Evolutionary conservation across 2,888 invertebrate genomes (phyloP).

Genomic region (Drepanosiphum platanoidis): DNA sequence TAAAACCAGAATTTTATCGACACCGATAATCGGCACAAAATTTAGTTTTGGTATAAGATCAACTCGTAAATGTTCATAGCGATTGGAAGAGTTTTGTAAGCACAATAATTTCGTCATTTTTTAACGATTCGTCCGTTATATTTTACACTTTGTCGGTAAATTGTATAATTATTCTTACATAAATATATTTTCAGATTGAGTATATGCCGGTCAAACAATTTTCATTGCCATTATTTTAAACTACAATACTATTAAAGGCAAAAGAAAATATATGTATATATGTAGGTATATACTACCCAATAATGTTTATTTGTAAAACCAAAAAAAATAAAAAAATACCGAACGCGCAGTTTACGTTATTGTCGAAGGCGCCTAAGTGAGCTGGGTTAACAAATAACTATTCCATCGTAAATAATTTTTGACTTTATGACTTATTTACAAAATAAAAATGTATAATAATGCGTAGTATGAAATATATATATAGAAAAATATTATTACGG

Average conservation of each 20-base stretch:
- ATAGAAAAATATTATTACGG: background rate
- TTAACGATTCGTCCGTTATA: no score
- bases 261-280: background rate
- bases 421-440: background rate
- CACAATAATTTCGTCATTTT: no score
- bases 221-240: conserved; percentile 3
- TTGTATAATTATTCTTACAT: background rate
- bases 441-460: background rate
- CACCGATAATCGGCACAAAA: no score
- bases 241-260: background rate
- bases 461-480: background rate
- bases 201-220: background rate
- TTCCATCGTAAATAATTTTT: background rate
- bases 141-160: background rate
- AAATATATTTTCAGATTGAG: background rate
- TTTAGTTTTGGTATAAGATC: no score
- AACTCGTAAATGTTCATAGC: no score
- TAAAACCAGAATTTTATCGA: no score
- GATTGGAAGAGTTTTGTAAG: no score
- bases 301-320: background rate
- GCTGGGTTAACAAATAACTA: background rate
- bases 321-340: background rate
- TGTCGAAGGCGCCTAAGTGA: background rate
- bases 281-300: background rate
- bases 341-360: background rate